phyloP scores from a whole-genome alignment of 2,113 vertebrate species.

The Caretta caretta region DNA sequence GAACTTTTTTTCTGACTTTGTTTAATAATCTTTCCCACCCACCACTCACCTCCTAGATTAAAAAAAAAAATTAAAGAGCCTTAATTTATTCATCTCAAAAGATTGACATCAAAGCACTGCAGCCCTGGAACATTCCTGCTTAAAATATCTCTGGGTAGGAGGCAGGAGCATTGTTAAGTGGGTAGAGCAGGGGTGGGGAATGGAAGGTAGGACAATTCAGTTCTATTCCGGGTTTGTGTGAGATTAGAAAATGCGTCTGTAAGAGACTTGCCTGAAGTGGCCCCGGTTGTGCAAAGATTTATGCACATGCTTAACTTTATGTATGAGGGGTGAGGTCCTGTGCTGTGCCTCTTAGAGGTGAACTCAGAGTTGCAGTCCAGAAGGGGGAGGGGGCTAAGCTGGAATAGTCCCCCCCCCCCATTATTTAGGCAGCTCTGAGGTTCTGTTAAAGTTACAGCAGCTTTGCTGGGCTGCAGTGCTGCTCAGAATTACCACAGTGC shows the following conservation, averaged over 20 bases:
- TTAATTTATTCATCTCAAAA: not conserved
- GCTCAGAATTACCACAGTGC: not conserved
- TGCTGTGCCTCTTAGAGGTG: not conserved
- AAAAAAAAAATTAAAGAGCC: not conserved
- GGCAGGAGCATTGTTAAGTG: not conserved
- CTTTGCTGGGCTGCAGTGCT: not conserved
- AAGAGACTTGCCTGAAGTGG: not conserved
- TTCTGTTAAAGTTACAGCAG: not conserved
- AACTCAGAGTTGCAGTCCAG: not conserved
- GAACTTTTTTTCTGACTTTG: not conserved
- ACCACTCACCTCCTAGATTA: fast-evolving
- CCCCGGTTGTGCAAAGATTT: not conserved
- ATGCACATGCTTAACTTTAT: not conserved
- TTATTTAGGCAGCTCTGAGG: not conserved
- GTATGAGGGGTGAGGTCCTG: not conserved
- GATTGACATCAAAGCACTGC: not conserved
- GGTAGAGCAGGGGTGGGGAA: not conserved
- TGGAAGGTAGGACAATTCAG: not conserved
- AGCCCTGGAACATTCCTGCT: not conserved
- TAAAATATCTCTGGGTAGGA: not conserved
- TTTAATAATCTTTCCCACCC: not conserved
- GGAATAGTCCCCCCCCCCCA: not conserved
- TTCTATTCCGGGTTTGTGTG: not conserved
- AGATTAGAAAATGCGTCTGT: not conserved
- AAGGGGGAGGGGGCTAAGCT: not conserved